Conservation (phyloP, 2,113 vertebrate species). For the Silurus asotus region DNA sequence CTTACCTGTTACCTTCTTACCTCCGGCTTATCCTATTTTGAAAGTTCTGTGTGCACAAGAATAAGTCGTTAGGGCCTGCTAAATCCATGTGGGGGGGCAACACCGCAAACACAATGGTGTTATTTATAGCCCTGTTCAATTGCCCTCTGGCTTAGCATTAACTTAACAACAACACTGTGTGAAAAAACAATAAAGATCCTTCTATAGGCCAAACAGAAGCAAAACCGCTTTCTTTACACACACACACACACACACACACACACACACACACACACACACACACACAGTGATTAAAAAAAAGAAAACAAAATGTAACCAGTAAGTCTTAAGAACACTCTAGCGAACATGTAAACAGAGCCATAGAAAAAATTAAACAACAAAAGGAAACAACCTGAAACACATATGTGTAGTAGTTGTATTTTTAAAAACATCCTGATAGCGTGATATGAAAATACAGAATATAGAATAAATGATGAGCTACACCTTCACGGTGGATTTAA, state of each 20-base stretch:
- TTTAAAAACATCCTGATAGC: no score
- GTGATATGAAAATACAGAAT: no score
- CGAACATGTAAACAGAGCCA: not conserved
- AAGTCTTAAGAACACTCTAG: not conserved
- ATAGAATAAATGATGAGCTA: no score
- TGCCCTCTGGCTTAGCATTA: conserved; percentile 16
- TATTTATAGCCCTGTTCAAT: conserved; percentile 15
- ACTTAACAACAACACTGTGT: not conserved
- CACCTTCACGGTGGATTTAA: no score
- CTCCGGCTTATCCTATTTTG: conserved; percentile 9
- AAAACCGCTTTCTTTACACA: conserved; percentile 15
- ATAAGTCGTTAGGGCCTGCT: not conserved
- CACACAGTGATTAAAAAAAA: not conserved
- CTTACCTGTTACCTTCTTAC: conserved; percentile 11
- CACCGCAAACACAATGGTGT: not conserved
- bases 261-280: conserved; percentile 4
- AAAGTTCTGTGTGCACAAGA: not conserved
- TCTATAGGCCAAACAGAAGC: conserved; percentile 18
- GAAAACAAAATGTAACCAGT: not conserved
- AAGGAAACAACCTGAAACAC: not conserved
- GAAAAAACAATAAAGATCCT: conserved; percentile 8
- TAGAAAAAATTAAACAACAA: not conserved
- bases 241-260: not conserved
- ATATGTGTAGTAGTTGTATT: no score
- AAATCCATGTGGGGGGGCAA: not conserved